Conservation (phyloP, 2,113 vertebrate species). For the Picathartes gymnocephalus region DNA sequence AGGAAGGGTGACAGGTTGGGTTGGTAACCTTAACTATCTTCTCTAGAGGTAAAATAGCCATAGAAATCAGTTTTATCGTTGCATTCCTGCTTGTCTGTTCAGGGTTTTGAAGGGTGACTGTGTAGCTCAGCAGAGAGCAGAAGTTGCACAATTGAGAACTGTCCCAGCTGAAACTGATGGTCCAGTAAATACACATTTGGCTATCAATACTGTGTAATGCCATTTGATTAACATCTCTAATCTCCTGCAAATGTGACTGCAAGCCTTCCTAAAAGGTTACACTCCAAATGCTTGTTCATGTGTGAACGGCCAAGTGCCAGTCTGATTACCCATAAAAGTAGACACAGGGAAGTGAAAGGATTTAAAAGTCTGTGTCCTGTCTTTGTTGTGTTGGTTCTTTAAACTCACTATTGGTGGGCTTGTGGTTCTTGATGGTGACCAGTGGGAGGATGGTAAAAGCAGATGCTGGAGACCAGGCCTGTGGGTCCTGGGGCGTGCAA, state of each 20-base stretch:
- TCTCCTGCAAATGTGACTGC: background rate
- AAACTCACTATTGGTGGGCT: background rate
- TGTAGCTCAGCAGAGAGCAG: background rate
- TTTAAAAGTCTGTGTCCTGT: background rate
- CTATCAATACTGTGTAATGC: background rate
- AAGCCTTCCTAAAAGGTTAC: background rate
- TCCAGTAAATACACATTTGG: background rate
- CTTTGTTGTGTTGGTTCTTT: background rate
- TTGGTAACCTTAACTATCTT: background rate
- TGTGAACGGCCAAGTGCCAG: background rate
- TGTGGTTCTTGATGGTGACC: background rate
- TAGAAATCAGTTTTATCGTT: background rate
- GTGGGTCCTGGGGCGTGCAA: background rate
- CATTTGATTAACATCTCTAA: background rate
- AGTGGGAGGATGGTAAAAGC: background rate
- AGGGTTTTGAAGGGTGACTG: background rate
- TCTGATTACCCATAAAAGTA: background rate
- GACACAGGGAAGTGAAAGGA: background rate
- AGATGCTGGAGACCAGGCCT: background rate
- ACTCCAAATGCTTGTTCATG: accelerated
- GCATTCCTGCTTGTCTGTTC: background rate
- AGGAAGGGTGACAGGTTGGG: background rate
- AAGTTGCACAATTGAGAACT: background rate
- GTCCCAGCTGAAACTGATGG: background rate
- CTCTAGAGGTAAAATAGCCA: background rate